A percentile compares a stretch with the other conserved stretches of the same genome.
Conservation (phyloP, 1,140 invertebrate genomes). For the Cecropterus lyciades region DNA sequence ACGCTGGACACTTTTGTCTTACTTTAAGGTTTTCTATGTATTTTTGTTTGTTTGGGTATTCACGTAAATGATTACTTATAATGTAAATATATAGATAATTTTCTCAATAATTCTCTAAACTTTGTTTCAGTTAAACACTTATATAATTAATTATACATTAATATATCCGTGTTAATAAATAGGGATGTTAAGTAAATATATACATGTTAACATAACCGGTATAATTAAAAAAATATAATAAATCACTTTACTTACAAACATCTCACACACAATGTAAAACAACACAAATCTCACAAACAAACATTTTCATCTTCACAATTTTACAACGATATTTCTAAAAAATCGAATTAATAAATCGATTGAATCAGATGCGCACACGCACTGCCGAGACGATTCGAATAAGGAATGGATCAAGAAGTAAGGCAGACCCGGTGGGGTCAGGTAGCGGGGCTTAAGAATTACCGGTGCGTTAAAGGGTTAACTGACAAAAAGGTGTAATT, state of each 20-base stretch:
- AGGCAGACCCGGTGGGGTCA: conserved; percentile 66
- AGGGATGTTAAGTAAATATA: no score
- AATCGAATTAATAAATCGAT: conserved; percentile 35
- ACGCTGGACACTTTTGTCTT: not conserved
- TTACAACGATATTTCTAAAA: not conserved
- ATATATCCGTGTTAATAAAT: no score
- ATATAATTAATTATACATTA: no score
- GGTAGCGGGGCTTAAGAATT: conserved; percentile 77
- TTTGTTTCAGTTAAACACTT: no score
- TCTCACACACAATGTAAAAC: not conserved
- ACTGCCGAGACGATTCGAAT: conserved; percentile 61
- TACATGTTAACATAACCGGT: no score
- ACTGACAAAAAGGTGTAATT: conserved; percentile 76
- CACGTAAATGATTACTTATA: no score
- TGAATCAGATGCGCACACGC: conserved; percentile 71
- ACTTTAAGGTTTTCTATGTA: not conserved
- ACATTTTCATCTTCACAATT: not conserved
- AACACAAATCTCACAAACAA: not conserved
- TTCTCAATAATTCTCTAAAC: no score
- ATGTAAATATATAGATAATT: no score
- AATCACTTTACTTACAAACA: no score
- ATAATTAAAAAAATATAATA: no score
- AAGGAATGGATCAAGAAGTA: conserved; percentile 76
- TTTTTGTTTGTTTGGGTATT: no score
- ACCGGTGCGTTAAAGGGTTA: conserved; percentile 76